These are phyloP conservation scores for Eueides isabella DNA, from an alignment of 1,140 invertebrate genomes.

Conservation along the genomic window DNA sequence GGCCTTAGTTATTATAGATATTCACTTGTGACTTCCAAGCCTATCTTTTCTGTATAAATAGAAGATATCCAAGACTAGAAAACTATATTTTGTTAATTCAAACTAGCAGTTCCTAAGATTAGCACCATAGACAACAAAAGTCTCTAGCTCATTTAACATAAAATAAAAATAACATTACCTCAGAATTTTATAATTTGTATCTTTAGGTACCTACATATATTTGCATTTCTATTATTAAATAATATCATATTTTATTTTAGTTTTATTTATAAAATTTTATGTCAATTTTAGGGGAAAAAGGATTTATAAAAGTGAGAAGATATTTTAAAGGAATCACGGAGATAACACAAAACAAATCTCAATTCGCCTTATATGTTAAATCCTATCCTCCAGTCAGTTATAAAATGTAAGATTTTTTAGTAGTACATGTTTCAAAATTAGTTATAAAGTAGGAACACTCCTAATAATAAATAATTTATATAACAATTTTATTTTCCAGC, in stretches of 20 bases:
- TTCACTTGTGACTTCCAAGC: too few relatives aligned
- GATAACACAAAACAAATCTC: conserved; percentile 30
- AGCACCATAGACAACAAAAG: too few relatives aligned
- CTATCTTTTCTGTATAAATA: too few relatives aligned
- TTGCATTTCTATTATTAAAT: background rate
- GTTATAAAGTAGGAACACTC: accelerated
- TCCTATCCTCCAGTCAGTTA: conserved; percentile 46
- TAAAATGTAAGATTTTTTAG: conserved; percentile 44
- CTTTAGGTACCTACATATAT: background rate
- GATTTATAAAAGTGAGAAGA: background rate
- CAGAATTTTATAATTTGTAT: too few relatives aligned
- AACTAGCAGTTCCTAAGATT: too few relatives aligned
- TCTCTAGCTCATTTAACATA: too few relatives aligned
- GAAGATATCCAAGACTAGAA: too few relatives aligned
- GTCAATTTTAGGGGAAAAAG: background rate
- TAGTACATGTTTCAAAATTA: background rate
- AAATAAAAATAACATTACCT: too few relatives aligned
- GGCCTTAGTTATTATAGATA: too few relatives aligned
- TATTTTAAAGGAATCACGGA: conserved; percentile 2
- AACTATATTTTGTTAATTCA: too few relatives aligned
- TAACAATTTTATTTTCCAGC: conserved; percentile 37
- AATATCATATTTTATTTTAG: background rate
- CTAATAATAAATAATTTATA: background rate
- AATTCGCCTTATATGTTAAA: conserved; percentile 32
- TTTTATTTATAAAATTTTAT: background rate